Percentiles rank a stretch among this genome's conserved stretches.
Evolutionary conservation across 2,797 vertebrate species (phyloP).

Genomic region (Scolopax bukidnonensis): DNA sequence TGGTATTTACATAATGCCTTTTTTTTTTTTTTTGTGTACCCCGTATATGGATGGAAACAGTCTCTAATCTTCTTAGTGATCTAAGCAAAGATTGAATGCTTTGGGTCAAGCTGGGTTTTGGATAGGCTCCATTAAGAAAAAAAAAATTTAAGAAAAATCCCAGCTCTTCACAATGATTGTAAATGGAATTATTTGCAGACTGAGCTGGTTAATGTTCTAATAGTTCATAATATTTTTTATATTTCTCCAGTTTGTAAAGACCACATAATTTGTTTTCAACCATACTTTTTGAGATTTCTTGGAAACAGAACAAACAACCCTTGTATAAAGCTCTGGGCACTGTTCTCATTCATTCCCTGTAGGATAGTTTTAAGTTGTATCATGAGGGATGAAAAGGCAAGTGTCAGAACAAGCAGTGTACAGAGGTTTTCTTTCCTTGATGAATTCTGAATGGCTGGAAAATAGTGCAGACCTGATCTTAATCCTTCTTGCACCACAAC

Average conservation of each 20-base stretch:
- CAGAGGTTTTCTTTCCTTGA: neutral
- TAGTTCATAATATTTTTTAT: conserved; percentile 4
- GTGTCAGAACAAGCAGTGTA: neutral
- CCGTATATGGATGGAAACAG: conserved; percentile 58
- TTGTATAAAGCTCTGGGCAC: neutral
- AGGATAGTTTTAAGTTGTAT: neutral
- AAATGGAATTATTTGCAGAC: conserved; percentile 1
- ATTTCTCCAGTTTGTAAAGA: conserved; percentile 5
- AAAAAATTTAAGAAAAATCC: neutral
- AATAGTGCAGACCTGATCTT: neutral
- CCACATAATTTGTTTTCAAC: conserved; percentile 13
- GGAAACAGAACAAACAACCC: conserved; percentile 19
- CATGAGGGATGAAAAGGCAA: neutral
- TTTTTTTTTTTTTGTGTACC: conserved; percentile 48
- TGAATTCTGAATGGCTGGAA: neutral
- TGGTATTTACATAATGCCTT: conserved; percentile 65
- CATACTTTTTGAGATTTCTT: neutral
- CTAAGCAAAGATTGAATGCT: conserved; percentile 57
- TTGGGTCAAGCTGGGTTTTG: conserved; percentile 48
- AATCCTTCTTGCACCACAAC: neutral
- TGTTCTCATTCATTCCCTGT: neutral
- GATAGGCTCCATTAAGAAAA: neutral
- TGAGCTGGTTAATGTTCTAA: neutral
- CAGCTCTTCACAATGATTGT: neutral
- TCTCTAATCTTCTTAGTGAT: conserved; percentile 69